Base-by-base conservation (phyloP, 2,113 vertebrate genomes). In the Pollimyrus isidori region DNA sequence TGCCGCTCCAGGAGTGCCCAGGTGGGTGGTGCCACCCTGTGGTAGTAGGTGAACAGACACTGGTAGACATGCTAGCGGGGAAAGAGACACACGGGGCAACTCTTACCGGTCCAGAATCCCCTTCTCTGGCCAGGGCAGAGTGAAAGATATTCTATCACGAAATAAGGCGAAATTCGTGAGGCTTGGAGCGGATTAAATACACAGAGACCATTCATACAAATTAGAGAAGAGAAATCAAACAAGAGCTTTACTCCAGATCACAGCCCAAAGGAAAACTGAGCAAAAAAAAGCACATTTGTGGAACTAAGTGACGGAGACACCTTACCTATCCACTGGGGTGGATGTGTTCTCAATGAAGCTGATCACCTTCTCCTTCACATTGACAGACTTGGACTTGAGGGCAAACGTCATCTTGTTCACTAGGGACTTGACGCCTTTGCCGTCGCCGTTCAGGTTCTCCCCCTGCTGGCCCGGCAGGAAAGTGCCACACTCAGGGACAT, bases 361-460 rank as follows among this genome's bases (percentile, higher is more conserved):
- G 94, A 99, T 99, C 93, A 99, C 97, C 95, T 99, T 99, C 95
- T 99, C 98, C 93, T 98, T 99, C 46, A 99, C 98, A 6, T 99
- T 99, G 65, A 99, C 98, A 0, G 98, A 99, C 94, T 97, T 99
- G 58, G 98, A 99, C 94, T 98, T 99, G 88, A 99, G 95, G 91
- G 97, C 98, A 94, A 99, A 98, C 0, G 98, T 99, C 98, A 99
- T 99, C 95, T 99, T 99, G 95, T 98, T 99, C 92, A 99, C 96
- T 58, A 99, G 93, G n/a, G 98, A 99, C 93, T 99, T 99, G 91
- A 99, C 97, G 4, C 98, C 97, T 96, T 98, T 98, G 65, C 97
- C 95, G 92, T 99, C 98, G 90, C 94, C 96, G n/a, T 97, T 97
- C 88, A 97, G 92, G 82, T 95, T 95, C 89, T 99, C 98, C 52